Conservation (phyloP, 2,797 vertebrate species). For the Limnodromus scolopaceus region DNA sequence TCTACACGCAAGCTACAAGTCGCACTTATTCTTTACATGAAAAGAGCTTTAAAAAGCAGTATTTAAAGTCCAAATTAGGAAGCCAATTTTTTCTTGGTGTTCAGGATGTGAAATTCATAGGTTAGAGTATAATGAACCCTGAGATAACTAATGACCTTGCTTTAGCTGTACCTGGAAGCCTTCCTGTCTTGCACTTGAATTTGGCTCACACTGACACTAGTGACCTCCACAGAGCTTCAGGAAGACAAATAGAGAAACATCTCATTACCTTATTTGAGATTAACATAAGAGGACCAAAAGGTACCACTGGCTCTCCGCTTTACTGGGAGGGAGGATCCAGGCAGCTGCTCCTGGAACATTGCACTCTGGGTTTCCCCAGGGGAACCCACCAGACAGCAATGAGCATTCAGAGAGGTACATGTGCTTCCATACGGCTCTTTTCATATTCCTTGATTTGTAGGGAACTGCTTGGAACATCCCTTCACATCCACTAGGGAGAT, state of each 20-base stretch:
- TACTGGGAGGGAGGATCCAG: neutral
- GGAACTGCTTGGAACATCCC: neutral
- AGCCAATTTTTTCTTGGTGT: neutral
- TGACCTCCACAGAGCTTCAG: neutral
- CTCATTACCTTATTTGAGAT: neutral
- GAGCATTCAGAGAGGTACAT: fast-evolving
- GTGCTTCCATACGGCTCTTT: neutral
- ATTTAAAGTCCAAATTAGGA: neutral
- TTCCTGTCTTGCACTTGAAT: neutral
- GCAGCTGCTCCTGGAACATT: neutral
- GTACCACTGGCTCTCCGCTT: neutral
- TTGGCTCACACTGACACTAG: neutral
- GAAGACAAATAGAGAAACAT: neutral
- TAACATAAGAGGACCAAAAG: neutral
- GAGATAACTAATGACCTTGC: neutral
- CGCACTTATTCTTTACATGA: neutral
- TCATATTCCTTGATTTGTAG: neutral
- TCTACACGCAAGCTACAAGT: neutral
- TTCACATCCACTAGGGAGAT: neutral
- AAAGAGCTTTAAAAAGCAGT: neutral
- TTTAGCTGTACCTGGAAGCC: neutral
- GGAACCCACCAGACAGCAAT: neutral
- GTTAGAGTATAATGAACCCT: neutral
- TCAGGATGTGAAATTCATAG: neutral
- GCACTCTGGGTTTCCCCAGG: neutral